Percentiles rank a stretch among this genome's conserved stretches.
Conservation (phyloP, 2,797 vertebrate genomes). For the Neostethus bicornis region DNA sequence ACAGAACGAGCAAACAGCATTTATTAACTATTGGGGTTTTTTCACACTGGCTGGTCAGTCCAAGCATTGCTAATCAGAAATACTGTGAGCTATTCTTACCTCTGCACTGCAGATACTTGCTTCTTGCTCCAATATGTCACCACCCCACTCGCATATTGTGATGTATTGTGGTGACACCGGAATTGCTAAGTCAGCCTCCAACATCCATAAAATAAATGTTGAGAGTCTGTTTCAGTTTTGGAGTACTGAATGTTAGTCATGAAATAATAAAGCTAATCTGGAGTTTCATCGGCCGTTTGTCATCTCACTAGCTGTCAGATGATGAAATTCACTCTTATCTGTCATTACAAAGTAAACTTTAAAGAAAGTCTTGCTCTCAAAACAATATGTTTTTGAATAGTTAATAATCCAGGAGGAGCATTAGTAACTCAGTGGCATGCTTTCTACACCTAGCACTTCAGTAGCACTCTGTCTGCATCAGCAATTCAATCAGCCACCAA, state of each 20-base stretch:
- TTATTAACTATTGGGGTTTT: slow-evolving; percentile 9
- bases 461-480: too few species aligned
- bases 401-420: too few species aligned
- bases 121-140: background rate
- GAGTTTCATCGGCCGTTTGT: slow-evolving; percentile 17
- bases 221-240: slow-evolving; percentile 28
- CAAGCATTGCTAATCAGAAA: background rate
- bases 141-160: background rate
- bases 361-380: slow-evolving; percentile 22
- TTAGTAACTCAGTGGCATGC: too few species aligned
- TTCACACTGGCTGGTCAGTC: background rate
- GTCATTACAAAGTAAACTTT: slow-evolving; percentile 8
- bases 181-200: slow-evolving; percentile 33
- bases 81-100: slow-evolving; percentile 2
- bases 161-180: slow-evolving; percentile 31
- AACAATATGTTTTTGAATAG: too few species aligned
- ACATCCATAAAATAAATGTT: background rate
- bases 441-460: too few species aligned
- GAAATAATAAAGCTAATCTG: background rate
- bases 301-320: slow-evolving; percentile 10
- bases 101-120: background rate
- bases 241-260: background rate
- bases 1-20: slow-evolving; percentile 6
- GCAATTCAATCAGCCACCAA: too few species aligned
- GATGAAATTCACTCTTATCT: slow-evolving; percentile 15